These are phyloP conservation scores for Hirudinaria manillensis DNA, from an alignment of 2,888 invertebrate genomes.

Conservation along the genomic window DNA sequence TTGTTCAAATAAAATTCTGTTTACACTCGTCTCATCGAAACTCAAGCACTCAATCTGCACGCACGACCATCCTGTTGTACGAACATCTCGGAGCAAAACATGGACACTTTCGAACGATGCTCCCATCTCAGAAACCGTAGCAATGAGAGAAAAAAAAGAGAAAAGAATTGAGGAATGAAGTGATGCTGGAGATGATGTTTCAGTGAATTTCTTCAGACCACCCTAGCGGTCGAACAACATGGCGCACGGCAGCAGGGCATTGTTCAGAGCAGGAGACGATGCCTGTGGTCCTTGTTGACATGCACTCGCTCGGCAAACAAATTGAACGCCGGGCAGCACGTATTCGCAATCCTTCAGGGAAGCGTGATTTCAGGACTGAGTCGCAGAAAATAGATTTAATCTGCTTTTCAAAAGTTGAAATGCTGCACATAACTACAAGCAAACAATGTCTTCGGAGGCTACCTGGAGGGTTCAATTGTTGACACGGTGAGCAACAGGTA, in stretches of 20 bases:
- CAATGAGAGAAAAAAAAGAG: too few relatives aligned
- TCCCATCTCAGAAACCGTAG: too few relatives aligned
- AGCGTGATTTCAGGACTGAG: too few relatives aligned
- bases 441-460: too few relatives aligned
- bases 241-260: neutral
- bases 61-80: neutral
- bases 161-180: too few relatives aligned
- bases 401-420: too few relatives aligned
- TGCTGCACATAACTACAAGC: too few relatives aligned
- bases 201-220: neutral
- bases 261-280: constrained; percentile 1
- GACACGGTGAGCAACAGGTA: too few relatives aligned
- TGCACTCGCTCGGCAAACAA: constrained; percentile 9
- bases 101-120: neutral
- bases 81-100: neutral
- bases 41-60: neutral
- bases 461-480: too few relatives aligned
- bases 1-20: constrained; percentile 17
- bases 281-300: constrained; percentile 18
- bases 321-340: neutral
- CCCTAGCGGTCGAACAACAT: neutral
- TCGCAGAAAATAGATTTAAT: too few relatives aligned
- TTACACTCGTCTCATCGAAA: constrained; percentile 10
- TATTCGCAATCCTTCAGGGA: too few relatives aligned
- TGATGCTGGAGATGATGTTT: neutral